These are phyloP conservation scores for Polydrusus cervinus DNA, from an alignment of 2,888 invertebrate species.

Conservation along the genomic window DNA sequence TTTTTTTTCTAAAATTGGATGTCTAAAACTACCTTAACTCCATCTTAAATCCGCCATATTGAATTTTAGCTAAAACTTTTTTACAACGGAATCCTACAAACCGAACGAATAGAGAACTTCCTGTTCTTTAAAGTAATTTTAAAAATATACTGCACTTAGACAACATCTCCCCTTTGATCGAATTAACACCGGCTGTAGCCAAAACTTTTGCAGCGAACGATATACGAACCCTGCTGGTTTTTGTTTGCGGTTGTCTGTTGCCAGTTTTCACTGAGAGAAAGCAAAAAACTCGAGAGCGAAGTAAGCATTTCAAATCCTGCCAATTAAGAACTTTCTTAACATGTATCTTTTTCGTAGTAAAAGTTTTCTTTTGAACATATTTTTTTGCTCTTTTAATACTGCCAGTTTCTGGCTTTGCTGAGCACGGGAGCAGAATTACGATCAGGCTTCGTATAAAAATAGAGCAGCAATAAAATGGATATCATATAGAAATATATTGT, in stretches of 20 bases:
- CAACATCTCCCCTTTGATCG: slow-evolving; percentile 14
- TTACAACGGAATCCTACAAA: too few species aligned
- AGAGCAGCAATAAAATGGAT: neutral
- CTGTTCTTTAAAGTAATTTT: too few species aligned
- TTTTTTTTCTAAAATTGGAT: too few species aligned
- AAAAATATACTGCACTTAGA: neutral
- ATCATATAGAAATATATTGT: neutral
- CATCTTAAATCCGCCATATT: too few species aligned
- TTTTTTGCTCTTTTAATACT: slow-evolving; percentile 1
- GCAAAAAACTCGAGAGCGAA: slow-evolving; percentile 54
- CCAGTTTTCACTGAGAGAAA: slow-evolving; percentile 25
- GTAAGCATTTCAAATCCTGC: slow-evolving; percentile 57
- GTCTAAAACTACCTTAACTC: too few species aligned
- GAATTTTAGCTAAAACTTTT: too few species aligned
- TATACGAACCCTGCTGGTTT: slow-evolving; percentile 36
- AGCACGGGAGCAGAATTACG: neutral
- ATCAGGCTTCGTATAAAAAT: neutral
- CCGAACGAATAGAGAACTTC: too few species aligned
- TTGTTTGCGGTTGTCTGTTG: slow-evolving; percentile 43
- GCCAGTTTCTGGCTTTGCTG: neutral
- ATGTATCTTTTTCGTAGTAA: slow-evolving; percentile 29
- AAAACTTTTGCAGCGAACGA: slow-evolving; percentile 40
- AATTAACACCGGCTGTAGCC: slow-evolving; percentile 36
- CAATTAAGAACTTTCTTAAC: slow-evolving; percentile 58
- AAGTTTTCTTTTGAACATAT: slow-evolving; percentile 12